A percentile compares a stretch with the other conserved stretches of the same genome.
Evolutionary conservation across 2,797 vertebrate species (phyloP).

Genomic region (Megaceryle alcyon): DNA sequence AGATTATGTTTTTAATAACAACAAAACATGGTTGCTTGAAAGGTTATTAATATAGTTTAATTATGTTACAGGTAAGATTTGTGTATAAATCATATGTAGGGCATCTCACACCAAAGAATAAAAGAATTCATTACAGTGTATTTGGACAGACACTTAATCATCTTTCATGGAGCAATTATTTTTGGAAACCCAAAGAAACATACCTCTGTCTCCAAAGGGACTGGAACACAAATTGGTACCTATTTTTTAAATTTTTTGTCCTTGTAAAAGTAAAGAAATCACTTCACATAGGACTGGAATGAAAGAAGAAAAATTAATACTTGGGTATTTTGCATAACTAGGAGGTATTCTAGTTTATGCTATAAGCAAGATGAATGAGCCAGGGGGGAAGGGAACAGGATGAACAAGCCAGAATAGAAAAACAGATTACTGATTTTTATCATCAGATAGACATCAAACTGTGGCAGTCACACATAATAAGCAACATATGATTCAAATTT

Average conservation of each 20-base stretch:
- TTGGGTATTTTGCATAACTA: not conserved
- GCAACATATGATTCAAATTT: slow-evolving; percentile 60
- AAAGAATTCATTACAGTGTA: slow-evolving; percentile 16
- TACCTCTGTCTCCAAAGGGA: not conserved
- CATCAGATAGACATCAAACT: slow-evolving; percentile 43
- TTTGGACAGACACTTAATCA: slow-evolving; percentile 32
- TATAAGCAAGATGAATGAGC: slow-evolving; percentile 18
- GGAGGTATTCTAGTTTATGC: not conserved
- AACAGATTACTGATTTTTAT: slow-evolving; percentile 38
- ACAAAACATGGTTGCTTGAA: not conserved
- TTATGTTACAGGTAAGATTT: slow-evolving; percentile 37
- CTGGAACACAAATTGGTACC: not conserved
- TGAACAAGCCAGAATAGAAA: not conserved
- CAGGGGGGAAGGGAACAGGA: not conserved
- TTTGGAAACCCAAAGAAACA: slow-evolving; percentile 4
- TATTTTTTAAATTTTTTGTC: not conserved
- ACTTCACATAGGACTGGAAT: not conserved
- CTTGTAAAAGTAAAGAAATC: not conserved
- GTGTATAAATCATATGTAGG: slow-evolving; percentile 26
- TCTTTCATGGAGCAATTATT: not conserved
- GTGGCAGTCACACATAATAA: slow-evolving; percentile 40
- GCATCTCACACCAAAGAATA: not conserved
- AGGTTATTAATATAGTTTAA: slow-evolving; percentile 37
- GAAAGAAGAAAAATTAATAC: not conserved
- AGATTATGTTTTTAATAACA: slow-evolving; percentile 35